Evolutionary conservation across 53 echinoderm and acorn worm species (phyloP).

Genomic region (Mesocentrotus franciscanus): DNA sequence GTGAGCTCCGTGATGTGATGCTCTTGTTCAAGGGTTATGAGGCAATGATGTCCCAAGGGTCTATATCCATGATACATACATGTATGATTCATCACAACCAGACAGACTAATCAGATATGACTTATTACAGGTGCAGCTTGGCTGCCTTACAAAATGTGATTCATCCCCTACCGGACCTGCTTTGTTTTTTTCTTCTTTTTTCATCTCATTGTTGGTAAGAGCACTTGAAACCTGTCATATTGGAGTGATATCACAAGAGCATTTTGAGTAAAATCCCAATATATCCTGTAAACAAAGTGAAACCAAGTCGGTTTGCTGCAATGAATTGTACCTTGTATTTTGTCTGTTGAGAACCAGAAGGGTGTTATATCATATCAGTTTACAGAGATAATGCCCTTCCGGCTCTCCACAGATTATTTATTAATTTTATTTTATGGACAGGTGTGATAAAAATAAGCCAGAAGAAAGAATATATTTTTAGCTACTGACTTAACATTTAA

Average conservation of each 20-base stretch:
- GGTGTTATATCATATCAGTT: not conserved
- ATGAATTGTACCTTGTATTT: not conserved
- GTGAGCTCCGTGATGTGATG: not conserved
- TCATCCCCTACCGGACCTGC: not conserved
- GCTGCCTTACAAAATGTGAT: not conserved
- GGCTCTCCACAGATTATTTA: no score
- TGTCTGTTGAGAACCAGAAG: not conserved
- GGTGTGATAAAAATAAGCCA: no score
- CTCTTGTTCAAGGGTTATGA: not conserved
- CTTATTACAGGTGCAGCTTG: not conserved
- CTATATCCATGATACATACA: not conserved
- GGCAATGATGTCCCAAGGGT: not conserved
- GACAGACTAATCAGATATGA: constrained; percentile 5
- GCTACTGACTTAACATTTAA: not conserved
- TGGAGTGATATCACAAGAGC: not conserved
- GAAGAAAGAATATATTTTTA: not conserved
- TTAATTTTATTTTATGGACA: no score
- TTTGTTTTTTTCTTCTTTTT: not conserved
- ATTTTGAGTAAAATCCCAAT: not conserved
- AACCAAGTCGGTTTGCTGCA: not conserved
- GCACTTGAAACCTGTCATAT: not conserved
- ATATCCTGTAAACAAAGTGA: not conserved
- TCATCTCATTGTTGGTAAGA: not conserved
- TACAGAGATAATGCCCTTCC: not conserved
- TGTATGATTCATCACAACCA: constrained; percentile 18